phyloP scores from a whole-genome alignment of 2,797 vertebrate species.

The Xiphophorus birchmanni region DNA sequence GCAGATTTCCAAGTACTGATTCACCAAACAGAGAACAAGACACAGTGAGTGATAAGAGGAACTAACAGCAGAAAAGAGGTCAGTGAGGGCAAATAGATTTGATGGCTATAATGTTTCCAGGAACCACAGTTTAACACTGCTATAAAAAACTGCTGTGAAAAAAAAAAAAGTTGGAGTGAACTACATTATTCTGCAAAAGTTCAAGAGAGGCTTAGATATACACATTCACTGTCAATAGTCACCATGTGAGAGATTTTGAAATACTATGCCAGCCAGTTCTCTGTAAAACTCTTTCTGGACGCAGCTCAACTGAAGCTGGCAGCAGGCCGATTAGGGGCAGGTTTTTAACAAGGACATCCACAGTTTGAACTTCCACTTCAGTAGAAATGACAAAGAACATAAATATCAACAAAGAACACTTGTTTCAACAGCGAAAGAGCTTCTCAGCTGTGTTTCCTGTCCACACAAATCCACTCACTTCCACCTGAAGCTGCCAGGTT shows the following conservation, averaged over 20 bases:
- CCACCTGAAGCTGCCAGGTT: constrained; percentile 35
- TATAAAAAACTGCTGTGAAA: background rate
- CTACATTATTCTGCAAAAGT: constrained; percentile 36
- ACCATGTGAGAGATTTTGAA: constrained; percentile 28
- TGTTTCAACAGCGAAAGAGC: background rate
- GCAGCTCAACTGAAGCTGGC: constrained; percentile 39
- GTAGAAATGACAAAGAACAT: constrained; percentile 17
- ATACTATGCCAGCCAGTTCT: constrained; percentile 31
- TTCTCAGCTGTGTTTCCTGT: constrained; percentile 14
- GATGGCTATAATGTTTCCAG: constrained; percentile 40
- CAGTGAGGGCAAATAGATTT: constrained; percentile 26
- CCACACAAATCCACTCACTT: constrained; percentile 27
- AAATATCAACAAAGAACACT: constrained; percentile 21
- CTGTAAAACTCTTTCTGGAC: constrained; percentile 38
- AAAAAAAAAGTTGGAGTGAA: constrained; percentile 34
- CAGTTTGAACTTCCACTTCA: constrained; percentile 39
- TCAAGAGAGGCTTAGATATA: constrained; percentile 49
- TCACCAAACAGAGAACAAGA: constrained; percentile 35
- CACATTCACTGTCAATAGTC: constrained; percentile 44
- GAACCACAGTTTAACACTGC: constrained; percentile 29
- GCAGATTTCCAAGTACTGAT: constrained; percentile 56
- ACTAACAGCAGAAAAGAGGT: constrained; percentile 14
- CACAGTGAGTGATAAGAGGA: constrained; percentile 26
- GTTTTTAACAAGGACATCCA: constrained; percentile 38
- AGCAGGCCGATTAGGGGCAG: constrained; percentile 29